Base-by-base conservation (phyloP, 2,797 vertebrate genomes). In the Rhyacichthys aspro region DNA sequence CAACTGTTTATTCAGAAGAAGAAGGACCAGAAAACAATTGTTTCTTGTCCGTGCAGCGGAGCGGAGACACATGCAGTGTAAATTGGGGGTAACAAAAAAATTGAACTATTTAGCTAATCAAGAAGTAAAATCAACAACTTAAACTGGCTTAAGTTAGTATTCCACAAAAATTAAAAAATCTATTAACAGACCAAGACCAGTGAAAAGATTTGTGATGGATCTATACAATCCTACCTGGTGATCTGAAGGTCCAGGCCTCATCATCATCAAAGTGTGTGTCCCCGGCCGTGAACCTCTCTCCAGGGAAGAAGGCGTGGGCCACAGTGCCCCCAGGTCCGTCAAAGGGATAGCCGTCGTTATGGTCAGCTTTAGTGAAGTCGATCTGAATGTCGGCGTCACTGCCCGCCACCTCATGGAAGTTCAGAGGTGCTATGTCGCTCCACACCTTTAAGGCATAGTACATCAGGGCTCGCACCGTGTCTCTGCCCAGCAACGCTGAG, bases 391-490 rank as follows among this genome's bases (percentile, higher is more conserved):
- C 97, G 0, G 97, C 96, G 0, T 94, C 76, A 7, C 86, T 95
- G 55, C 96, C 96, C 0, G 95, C 96, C 75, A 98, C 97, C 84
- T 99, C 97, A 0, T 98, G 97, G 87, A 97, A 97, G 76, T 96
- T 94, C 14, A 97, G 90, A 0, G 96, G 97, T 0, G 95, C 92
- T 3, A 98, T 95, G 84, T 98, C 97, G 0, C 96, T 97, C 97
- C 97, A 99, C 56, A 98, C 96, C 83, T 97, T 98, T 77, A 99
- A 86, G 7, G 96, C 97, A 0, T 99, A 98, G 82, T 96, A 95
- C 96, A 99, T 96, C 60, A 99, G 93, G 0, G 96, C 96, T 0
- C 96, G 93, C 32, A 98, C 94, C 0, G 96, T 98, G 90, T 98
- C 96, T 0, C 94, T 92, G 69, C 96, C 95, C 76, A 99, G 85